Percentiles rank a stretch among this genome's conserved stretches.
Conservation (phyloP, 1,140 invertebrate genomes). For the Mizuhopecten yessoensis region DNA sequence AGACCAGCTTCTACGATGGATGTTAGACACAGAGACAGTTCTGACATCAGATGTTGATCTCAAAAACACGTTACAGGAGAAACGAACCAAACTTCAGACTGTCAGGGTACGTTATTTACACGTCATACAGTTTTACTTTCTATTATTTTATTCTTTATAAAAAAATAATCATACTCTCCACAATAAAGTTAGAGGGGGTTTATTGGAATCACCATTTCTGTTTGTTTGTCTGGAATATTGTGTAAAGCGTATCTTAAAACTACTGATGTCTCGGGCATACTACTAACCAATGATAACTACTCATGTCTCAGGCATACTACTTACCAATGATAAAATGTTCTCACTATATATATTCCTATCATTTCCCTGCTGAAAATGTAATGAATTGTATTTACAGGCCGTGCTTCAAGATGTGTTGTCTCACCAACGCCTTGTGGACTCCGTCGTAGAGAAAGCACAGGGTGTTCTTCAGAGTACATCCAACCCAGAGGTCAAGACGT, state of each 20-base stretch:
- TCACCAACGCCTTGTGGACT: constrained; percentile 95
- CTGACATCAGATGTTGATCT: constrained; percentile 88
- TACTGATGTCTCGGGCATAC: too few relatives aligned
- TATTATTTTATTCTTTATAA: too few relatives aligned
- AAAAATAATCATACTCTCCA: too few relatives aligned
- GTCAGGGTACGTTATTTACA: constrained; percentile 86
- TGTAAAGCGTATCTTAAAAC: neutral
- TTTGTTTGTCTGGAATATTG: neutral
- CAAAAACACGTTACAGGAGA: constrained; percentile 91
- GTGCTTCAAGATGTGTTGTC: constrained; percentile 94
- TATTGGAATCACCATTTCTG: neutral
- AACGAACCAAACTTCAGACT: constrained; percentile 93
- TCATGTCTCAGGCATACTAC: too few relatives aligned
- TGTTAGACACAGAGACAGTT: constrained; percentile 93
- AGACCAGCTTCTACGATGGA: constrained; percentile 90
- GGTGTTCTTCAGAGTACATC: constrained; percentile 87
- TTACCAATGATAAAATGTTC: too few relatives aligned
- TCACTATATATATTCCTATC: too few relatives aligned
- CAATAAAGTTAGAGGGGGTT: neutral
- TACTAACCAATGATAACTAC: too few relatives aligned
- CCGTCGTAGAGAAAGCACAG: constrained; percentile 93
- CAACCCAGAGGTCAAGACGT: constrained; percentile 84
- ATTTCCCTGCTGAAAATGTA: neutral
- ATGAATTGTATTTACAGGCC: constrained; percentile 84
- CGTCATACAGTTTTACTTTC: too few relatives aligned